Conservation (phyloP, 1,140 invertebrate species). For the Panulirus ornatus region DNA sequence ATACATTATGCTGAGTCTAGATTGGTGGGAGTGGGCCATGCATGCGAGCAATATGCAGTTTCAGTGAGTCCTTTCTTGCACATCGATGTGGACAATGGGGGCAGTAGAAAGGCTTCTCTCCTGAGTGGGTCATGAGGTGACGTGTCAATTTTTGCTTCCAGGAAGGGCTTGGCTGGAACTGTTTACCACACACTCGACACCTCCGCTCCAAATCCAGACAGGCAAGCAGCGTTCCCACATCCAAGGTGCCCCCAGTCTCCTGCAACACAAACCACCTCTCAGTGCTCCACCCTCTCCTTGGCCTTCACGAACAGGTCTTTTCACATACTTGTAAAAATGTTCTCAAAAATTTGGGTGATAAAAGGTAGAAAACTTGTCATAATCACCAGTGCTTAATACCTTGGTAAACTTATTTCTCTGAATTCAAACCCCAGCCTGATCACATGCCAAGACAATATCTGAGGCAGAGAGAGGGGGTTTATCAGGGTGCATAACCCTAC, state of each 20-base stretch:
- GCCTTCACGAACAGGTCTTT: constrained; percentile 20
- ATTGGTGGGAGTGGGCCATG: constrained; percentile 60
- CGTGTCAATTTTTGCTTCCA: constrained; percentile 75
- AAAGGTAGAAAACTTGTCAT: neutral
- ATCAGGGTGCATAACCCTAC: constrained; percentile 70
- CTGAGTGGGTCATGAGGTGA: constrained; percentile 75
- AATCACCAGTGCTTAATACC: constrained; percentile 15
- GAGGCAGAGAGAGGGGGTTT: constrained; percentile 58
- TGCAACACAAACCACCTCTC: constrained; percentile 74
- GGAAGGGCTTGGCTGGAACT: constrained; percentile 74
- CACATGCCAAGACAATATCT: constrained; percentile 54
- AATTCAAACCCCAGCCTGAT: constrained; percentile 40
- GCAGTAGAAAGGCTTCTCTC: constrained; percentile 74
- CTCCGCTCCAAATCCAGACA: constrained; percentile 71
- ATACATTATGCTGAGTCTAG: constrained; percentile 27
- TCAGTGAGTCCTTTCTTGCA: constrained; percentile 74
- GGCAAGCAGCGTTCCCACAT: constrained; percentile 64
- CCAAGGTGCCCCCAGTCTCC: constrained; percentile 60
- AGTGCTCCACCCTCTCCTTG: constrained; percentile 61
- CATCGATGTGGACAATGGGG: constrained; percentile 71
- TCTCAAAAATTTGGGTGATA: constrained; percentile 26
- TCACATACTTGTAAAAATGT: constrained; percentile 4
- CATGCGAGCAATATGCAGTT: constrained; percentile 69
- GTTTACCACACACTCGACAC: constrained; percentile 75
- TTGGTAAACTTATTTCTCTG: constrained; percentile 30